phyloP scores from a whole-genome alignment of 1,140 invertebrate species.

The Cydia amplana region DNA sequence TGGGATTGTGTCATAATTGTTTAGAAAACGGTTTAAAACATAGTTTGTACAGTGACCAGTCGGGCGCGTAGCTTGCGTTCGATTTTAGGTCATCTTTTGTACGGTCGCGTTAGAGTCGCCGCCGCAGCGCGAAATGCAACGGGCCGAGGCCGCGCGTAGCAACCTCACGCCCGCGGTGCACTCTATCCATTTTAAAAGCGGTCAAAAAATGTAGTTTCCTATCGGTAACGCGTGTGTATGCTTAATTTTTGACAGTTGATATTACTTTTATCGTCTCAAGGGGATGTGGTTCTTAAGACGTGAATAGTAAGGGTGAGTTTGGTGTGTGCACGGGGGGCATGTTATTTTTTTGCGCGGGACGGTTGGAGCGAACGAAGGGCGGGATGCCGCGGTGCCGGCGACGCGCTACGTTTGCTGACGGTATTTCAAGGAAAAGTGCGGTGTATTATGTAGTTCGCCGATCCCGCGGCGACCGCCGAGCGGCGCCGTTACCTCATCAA shows the following conservation, averaged over 20 bases:
- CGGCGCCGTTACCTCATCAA: conserved; percentile 48
- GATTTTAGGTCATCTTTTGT: conserved; percentile 79
- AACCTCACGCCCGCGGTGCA: conserved; percentile 66
- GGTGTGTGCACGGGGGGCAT: conserved; percentile 48
- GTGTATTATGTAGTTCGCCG: conserved; percentile 45
- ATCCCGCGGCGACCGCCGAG: background rate
- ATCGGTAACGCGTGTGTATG: conserved; percentile 73
- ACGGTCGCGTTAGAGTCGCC: conserved; percentile 66
- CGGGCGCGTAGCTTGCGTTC: conserved; percentile 65
- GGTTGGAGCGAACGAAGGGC: conserved; percentile 67
- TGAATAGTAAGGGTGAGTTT: conserved; percentile 62
- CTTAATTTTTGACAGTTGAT: conserved; percentile 80
- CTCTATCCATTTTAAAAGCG: conserved; percentile 71
- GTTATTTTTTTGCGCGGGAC: conserved; percentile 77
- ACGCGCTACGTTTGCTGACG: conserved; percentile 49
- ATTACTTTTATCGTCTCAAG: conserved; percentile 59
- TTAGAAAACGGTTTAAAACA: conserved; percentile 71
- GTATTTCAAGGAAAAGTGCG: conserved; percentile 74
- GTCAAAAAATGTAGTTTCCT: conserved; percentile 75
- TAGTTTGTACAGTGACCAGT: conserved; percentile 52
- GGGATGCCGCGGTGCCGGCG: conserved; percentile 59
- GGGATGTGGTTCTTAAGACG: conserved; percentile 65
- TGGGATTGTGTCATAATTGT: conserved; percentile 62
- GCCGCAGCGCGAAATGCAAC: conserved; percentile 72
- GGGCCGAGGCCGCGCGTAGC: conserved; percentile 74